phyloP scores from a whole-genome alignment of 2,797 vertebrate genomes.

The Malacoraja senta region DNA sequence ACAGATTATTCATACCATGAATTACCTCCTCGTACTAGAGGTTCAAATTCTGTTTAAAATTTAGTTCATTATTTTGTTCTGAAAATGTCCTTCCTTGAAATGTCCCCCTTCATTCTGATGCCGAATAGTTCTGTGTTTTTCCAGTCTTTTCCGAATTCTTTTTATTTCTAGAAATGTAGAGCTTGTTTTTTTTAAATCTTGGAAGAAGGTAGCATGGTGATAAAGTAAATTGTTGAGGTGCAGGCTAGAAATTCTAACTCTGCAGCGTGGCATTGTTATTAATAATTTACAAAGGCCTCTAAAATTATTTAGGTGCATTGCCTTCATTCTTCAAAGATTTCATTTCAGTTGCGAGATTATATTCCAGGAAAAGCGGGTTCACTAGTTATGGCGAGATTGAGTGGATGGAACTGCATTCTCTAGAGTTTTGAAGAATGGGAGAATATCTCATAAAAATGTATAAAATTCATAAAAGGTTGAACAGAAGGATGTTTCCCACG shows the following conservation, averaged over 20 bases:
- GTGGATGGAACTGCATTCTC: no score
- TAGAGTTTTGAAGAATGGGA: no score
- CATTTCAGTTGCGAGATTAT: not conserved
- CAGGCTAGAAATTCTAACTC: not conserved
- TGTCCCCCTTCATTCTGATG: not conserved
- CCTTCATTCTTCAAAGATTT: not conserved
- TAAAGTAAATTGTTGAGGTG: not conserved
- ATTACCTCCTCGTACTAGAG: not conserved
- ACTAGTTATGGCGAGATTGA: no score
- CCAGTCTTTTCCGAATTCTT: not conserved
- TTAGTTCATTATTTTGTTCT: not conserved
- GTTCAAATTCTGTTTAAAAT: not conserved
- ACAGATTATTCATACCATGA: not conserved
- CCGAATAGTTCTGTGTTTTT: not conserved
- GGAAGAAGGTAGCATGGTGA: not conserved
- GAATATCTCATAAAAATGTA: no score
- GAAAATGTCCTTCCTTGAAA: not conserved
- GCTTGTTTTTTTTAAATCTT: not conserved
- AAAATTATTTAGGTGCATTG: not conserved
- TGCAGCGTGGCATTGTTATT: no score
- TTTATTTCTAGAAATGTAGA: no score
- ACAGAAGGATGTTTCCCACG: no score
- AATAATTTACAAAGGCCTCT: not conserved
- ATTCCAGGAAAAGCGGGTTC: not conserved
- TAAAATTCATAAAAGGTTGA: no score